These are phyloP conservation scores for Nineta flava DNA, from an alignment of 2,888 invertebrate genomes.

Conservation along the genomic window DNA sequence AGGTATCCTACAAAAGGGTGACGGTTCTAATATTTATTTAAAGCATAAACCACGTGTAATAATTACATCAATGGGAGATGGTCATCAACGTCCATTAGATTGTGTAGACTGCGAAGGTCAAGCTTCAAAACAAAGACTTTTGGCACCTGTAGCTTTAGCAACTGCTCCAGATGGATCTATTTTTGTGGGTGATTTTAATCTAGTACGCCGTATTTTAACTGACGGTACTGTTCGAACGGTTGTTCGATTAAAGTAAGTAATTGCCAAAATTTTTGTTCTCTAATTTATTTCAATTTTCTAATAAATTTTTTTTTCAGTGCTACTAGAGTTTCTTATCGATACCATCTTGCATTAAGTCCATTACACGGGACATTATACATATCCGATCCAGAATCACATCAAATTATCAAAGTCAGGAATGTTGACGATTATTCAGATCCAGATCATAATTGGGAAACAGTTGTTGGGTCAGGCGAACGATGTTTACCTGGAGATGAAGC, in stretches of 20 bases:
- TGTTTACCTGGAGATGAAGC: conserved; percentile 88
- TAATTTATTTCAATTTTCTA: background rate
- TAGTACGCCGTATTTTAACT: conserved; percentile 72
- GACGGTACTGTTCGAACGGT: conserved; percentile 71
- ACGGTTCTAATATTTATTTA: conserved; percentile 88
- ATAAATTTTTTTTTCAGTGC: conserved; percentile 43
- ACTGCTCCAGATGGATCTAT: conserved; percentile 86
- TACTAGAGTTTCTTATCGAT: conserved; percentile 86
- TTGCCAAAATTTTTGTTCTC: background rate
- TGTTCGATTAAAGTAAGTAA: conserved; percentile 64
- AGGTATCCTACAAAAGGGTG: conserved; percentile 92
- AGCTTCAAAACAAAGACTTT: conserved; percentile 61
- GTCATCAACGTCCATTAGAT: conserved; percentile 73
- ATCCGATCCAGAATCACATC: conserved; percentile 90
- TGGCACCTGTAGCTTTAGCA: conserved; percentile 86
- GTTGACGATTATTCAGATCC: conserved; percentile 70
- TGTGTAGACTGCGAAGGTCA: conserved; percentile 69
- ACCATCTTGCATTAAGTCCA: conserved; percentile 91
- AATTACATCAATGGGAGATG: conserved; percentile 81
- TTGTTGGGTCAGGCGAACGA: conserved; percentile 87
- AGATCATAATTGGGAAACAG: conserved; percentile 86
- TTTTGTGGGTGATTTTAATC: conserved; percentile 91
- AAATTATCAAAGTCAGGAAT: conserved; percentile 75
- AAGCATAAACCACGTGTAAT: conserved; percentile 86
- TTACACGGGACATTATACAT: conserved; percentile 87